Percentiles rank a stretch among this genome's conserved stretches.
These are phyloP conservation scores for Drosophila quinaria DNA, from an alignment of 2,888 invertebrate genomes.

Conservation along the genomic window DNA sequence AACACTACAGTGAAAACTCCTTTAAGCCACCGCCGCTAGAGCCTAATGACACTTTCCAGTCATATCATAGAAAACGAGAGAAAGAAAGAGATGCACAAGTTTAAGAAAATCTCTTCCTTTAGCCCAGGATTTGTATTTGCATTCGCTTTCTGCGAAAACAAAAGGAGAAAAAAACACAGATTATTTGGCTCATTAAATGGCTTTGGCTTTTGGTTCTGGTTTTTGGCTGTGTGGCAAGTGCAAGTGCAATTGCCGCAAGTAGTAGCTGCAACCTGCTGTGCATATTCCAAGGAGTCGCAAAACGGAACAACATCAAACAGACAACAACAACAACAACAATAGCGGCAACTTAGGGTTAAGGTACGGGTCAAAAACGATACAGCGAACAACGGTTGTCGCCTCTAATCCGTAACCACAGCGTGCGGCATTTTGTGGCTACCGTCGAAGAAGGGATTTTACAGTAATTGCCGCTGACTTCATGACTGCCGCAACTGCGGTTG, in stretches of 20 bases:
- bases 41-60: slow-evolving; percentile 57
- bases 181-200: slow-evolving; percentile 73
- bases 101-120: slow-evolving; percentile 22
- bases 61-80: not conserved
- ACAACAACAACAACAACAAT: not conserved
- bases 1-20: slow-evolving; percentile 4
- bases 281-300: slow-evolving; percentile 37
- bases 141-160: slow-evolving; percentile 54
- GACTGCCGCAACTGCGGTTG: slow-evolving; percentile 49
- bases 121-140: slow-evolving; percentile 43
- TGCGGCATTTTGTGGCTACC: slow-evolving; percentile 41
- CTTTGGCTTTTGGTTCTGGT: slow-evolving; percentile 41
- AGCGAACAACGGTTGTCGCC: slow-evolving; percentile 12
- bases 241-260: slow-evolving; percentile 22
- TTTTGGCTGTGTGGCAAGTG: not conserved
- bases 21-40: slow-evolving; percentile 36
- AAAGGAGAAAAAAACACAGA: slow-evolving; percentile 40
- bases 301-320: slow-evolving; percentile 58
- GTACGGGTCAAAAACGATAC: not conserved
- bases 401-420: slow-evolving; percentile 66
- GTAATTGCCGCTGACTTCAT: slow-evolving; percentile 79
- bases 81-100: not conserved
- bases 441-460: slow-evolving; percentile 51
- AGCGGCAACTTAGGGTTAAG: slow-evolving; percentile 1
- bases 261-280: slow-evolving; percentile 61